phyloP scores from a whole-genome alignment of 2,888 invertebrate species.

The Petrophora chlorosata region DNA sequence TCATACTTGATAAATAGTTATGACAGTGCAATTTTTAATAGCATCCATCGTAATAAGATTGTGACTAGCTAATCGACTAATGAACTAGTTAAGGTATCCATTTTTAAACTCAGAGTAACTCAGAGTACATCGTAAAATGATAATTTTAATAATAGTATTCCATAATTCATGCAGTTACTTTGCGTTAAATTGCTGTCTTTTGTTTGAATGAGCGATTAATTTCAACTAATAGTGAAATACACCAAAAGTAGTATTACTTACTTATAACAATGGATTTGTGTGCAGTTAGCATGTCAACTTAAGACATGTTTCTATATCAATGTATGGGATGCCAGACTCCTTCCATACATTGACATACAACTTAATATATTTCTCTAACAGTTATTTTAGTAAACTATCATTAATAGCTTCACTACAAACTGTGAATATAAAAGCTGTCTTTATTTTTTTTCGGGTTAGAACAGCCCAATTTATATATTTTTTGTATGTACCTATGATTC shows the following conservation, averaged over 20 bases:
- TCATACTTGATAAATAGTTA: no score
- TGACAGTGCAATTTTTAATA: conserved; percentile 12
- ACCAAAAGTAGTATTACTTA: conserved; percentile 56
- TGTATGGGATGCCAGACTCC: conserved; percentile 58
- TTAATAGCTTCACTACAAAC: not conserved
- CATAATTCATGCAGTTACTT: no score
- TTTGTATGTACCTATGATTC: conserved; percentile 12
- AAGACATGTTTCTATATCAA: conserved; percentile 43
- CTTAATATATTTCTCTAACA: conserved; percentile 31
- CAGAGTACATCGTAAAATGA: conserved; percentile 1
- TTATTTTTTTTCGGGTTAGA: no score
- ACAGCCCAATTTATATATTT: conserved; percentile 9
- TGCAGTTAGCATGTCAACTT: conserved; percentile 15
- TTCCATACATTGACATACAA: conserved; percentile 63
- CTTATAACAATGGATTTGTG: conserved; percentile 28
- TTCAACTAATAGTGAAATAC: conserved; percentile 34
- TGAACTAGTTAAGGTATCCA: not conserved
- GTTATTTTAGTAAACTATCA: conserved; percentile 27
- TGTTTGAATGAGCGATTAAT: conserved; percentile 8
- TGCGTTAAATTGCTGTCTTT: conserved; percentile 1
- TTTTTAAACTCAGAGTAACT: not conserved
- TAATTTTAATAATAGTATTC: not conserved
- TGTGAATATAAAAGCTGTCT: no score
- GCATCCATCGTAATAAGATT: no score
- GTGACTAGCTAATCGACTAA: conserved; percentile 21